Percentiles rank a stretch among this genome's conserved stretches.
Evolutionary conservation across 2,113 vertebrate species (phyloP).

Genomic region (Eptesicus fuscus): DNA sequence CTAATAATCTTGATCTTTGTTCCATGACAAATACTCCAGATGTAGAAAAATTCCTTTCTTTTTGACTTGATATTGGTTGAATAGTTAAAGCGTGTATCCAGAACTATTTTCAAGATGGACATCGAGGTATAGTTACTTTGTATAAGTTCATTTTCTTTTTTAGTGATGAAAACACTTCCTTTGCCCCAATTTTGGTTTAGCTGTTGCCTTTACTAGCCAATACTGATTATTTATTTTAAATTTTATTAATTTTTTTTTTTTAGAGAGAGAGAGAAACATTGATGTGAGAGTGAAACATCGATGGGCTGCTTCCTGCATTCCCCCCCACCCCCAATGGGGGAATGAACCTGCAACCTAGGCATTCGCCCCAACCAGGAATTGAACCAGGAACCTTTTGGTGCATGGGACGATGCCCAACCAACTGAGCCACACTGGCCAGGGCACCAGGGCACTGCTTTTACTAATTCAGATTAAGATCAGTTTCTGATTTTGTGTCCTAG

Average conservation of each 20-base stretch:
- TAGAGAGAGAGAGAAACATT: too few relatives aligned
- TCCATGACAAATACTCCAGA: neutral
- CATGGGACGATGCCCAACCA: neutral
- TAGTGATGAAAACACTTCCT: neutral
- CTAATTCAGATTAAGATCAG: neutral
- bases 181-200: neutral
- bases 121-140: neutral
- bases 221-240: neutral
- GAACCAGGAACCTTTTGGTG: neutral
- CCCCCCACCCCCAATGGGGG: too few relatives aligned
- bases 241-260: too few relatives aligned
- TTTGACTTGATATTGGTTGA: neutral
- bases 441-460: neutral
- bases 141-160: neutral
- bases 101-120: neutral
- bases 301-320: neutral
- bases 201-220: neutral
- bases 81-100: neutral
- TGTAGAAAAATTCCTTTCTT: neutral
- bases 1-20: neutral
- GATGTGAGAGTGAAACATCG: neutral
- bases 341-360: too few relatives aligned
- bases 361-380: neutral
- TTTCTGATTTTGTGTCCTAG: neutral
- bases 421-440: neutral